A percentile compares a stretch with the other conserved stretches of the same genome.
Evolutionary conservation across 92 coral and sea anemone species (phyloP).

Genomic region (Umimayanthus chanpuru): DNA sequence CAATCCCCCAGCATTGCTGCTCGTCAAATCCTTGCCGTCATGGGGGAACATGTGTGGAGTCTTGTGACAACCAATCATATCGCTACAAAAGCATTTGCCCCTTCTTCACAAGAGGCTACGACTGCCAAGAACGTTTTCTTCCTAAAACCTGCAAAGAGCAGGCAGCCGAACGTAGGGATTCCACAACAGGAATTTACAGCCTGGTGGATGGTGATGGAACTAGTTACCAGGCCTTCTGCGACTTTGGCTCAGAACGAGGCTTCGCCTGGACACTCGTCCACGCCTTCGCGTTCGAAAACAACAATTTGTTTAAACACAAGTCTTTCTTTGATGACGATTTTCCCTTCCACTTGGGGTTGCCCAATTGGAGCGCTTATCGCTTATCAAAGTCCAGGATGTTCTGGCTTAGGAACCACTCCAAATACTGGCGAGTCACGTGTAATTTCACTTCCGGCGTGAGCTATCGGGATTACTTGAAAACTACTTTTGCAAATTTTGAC

Average conservation of each 20-base stretch:
- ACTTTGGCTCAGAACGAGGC: constrained; percentile 42
- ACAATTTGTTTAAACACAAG: constrained; percentile 31
- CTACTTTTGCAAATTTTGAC: constrained; percentile 44
- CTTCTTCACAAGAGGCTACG: constrained; percentile 33
- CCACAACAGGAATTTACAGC: constrained; percentile 43
- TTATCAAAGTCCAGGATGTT: constrained; percentile 47
- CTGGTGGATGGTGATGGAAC: constrained; percentile 26
- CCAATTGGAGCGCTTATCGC: constrained; percentile 56
- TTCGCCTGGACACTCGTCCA: constrained; percentile 58
- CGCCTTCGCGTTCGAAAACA: constrained; percentile 45
- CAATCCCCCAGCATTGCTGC: constrained; percentile 35
- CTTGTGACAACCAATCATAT: constrained; percentile 40
- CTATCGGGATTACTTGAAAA: constrained; percentile 49
- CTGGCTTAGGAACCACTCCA: constrained; percentile 31
- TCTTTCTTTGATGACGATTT: constrained; percentile 36
- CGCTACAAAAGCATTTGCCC: constrained; percentile 52
- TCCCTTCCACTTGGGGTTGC: constrained; percentile 21
- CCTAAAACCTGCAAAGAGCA: constrained; percentile 34
- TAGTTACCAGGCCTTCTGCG: constrained; percentile 43
- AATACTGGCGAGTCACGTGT: constrained; percentile 60
- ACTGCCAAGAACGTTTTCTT: constrained; percentile 19
- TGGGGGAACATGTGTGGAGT: constrained; percentile 50
- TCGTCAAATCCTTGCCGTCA: constrained; percentile 45
- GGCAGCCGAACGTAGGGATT: constrained; percentile 6
- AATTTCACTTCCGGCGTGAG: constrained; percentile 39